Evolutionary conservation across 1,140 invertebrate species (phyloP).

Genomic region (Thaumatotibia leucotreta): DNA sequence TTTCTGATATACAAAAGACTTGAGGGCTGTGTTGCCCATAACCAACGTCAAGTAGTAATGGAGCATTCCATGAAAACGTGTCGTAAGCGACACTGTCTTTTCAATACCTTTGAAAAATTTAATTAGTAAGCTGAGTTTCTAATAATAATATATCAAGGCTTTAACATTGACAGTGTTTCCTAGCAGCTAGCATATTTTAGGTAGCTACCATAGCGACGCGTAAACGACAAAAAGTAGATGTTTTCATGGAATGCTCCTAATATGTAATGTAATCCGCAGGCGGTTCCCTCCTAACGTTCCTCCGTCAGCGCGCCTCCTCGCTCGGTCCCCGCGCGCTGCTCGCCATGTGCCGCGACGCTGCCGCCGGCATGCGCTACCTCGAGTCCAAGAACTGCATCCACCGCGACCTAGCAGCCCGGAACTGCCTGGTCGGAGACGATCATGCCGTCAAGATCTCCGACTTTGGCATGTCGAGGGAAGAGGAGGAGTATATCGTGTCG

Average conservation of each 20-base stretch:
- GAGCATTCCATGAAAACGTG: no score
- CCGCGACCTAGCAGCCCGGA: conserved; percentile 95
- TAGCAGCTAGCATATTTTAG: no score
- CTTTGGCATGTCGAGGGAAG: conserved; percentile 98
- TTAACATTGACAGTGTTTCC: no score
- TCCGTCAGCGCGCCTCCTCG: conserved; percentile 85
- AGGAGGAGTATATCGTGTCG: conserved; percentile 97
- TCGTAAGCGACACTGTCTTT: no score
- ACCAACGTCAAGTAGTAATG: no score
- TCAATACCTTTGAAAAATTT: no score
- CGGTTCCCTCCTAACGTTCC: conserved; percentile 91
- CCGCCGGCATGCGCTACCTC: conserved; percentile 95
- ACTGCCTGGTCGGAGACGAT: conserved; percentile 93
- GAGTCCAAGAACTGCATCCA: conserved; percentile 98
- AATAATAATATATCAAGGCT: no score
- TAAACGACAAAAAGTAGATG: no score
- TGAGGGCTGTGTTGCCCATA: no score
- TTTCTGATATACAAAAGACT: no score
- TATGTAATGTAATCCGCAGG: conserved; percentile 76
- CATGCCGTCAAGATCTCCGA: conserved; percentile 97
- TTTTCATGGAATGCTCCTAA: conserved; percentile 18
- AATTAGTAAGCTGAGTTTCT: no score
- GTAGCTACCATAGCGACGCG: no score
- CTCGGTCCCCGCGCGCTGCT: conserved; percentile 86
- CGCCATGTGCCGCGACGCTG: conserved; percentile 95